phyloP scores from a whole-genome alignment of 2,888 invertebrate genomes.

The Myopa tessellatipennis region DNA sequence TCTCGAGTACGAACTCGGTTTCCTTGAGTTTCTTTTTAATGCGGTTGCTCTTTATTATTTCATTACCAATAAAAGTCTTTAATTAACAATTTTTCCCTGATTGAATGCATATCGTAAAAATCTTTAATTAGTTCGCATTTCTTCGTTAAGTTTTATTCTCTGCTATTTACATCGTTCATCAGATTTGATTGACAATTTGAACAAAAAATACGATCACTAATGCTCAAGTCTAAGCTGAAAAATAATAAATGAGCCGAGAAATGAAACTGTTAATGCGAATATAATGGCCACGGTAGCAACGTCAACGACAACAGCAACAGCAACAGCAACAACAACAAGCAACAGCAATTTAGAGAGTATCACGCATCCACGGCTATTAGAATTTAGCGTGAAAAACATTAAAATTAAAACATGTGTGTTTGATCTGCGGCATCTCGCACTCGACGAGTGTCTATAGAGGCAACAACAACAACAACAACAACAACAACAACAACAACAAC shows the following conservation, averaged over 20 bases:
- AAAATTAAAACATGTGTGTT: conserved; percentile 22
- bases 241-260: not conserved
- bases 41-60: too few species aligned
- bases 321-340: not conserved
- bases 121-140: not conserved
- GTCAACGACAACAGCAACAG: not conserved
- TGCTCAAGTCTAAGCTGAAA: not conserved
- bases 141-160: not conserved
- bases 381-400: conserved; percentile 3
- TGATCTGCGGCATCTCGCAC: conserved; percentile 9
- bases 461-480: too few species aligned
- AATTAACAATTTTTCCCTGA: too few species aligned
- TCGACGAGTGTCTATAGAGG: too few species aligned
- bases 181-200: conserved; percentile 7
- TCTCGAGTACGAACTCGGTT: too few species aligned
- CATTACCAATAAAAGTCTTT: too few species aligned
- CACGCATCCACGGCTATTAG: not conserved
- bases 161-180: conserved; percentile 1
- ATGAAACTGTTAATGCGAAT: conserved; percentile 30
- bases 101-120: too few species aligned
- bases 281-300: conserved; percentile 19
- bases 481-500: too few species aligned
- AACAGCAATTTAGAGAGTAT: not conserved
- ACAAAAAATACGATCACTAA: not conserved
- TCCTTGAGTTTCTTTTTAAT: too few species aligned